phyloP scores from a whole-genome alignment of 2,888 invertebrate species.

The Cephus nigrinus region DNA sequence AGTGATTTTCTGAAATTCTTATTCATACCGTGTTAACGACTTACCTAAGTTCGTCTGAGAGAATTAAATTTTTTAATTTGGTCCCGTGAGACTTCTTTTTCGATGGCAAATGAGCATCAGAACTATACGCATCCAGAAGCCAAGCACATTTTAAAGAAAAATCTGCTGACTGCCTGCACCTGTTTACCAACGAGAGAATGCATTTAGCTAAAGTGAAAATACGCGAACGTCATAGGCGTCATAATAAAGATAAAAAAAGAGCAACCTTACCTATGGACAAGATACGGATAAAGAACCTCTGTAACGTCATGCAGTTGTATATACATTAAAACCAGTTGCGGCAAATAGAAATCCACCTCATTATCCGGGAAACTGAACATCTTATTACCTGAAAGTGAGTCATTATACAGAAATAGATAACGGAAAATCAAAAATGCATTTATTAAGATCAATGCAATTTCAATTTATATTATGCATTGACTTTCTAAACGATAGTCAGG shows the following conservation, averaged over 20 bases:
- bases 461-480: not conserved
- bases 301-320: slow-evolving; percentile 98
- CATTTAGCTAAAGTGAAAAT: not conserved
- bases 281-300: slow-evolving; percentile 75
- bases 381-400: slow-evolving; percentile 79
- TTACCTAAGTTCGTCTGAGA: slow-evolving; percentile 75
- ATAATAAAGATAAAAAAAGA: not conserved
- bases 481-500: not conserved
- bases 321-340: slow-evolving; percentile 98
- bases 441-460: not conserved
- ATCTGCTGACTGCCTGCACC: slow-evolving; percentile 93
- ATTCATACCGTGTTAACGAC: not conserved
- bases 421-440: not conserved
- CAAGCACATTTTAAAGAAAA: slow-evolving; percentile 97
- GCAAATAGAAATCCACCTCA: slow-evolving; percentile 97
- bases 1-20: not conserved
- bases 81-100: slow-evolving; percentile 81
- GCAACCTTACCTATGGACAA: slow-evolving; percentile 71
- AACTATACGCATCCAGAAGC: slow-evolving; percentile 94
- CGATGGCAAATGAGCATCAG: slow-evolving; percentile 76
- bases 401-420: not conserved
- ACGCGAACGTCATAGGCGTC: not conserved
- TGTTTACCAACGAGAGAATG: slow-evolving; percentile 48
- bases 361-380: slow-evolving; percentile 93
- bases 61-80: slow-evolving; percentile 79